Base-by-base conservation (phyloP, 2,888 invertebrate genomes). In the Merodon equestris region DNA sequence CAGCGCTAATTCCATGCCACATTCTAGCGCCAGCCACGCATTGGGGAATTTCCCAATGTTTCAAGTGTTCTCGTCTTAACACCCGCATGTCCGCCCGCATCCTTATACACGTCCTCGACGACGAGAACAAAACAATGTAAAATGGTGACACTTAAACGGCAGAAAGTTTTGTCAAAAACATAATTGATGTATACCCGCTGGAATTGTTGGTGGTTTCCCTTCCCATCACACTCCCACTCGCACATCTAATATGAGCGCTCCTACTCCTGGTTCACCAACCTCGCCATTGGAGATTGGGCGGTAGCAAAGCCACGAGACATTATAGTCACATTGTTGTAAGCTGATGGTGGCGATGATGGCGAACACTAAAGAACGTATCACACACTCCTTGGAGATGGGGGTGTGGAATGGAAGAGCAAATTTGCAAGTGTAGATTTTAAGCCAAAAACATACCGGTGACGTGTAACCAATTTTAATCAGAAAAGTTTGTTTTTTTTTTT, bases 151-250 rank as follows among this genome's bases (percentile, higher is more conserved):
- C 71, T 67, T 66, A 57, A 71, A 76, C 38, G 64, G 64, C 36
- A 56, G 38, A 76, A 72, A 72, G 76, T 77, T 77, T 77, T 67
- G 61, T 53, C 61, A 47, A 40, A 77, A 77, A 67, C 72, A 61
- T 71, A 71, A 76, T 66, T 71, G 70, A 66, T 66, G 76, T 70
- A 70, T 58, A 53, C 53, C 57, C 64, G 54, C 47, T 53, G 54
- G 48, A 58, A 48, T 54, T 58, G 48, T 42, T 50, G 50, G 50
- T 50, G 45, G 54, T 17, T 51, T 54, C 38, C 14, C n/a, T 38
- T 54, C 45, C 38, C 40, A 53, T 42, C 27, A n/a, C n/a, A 42
- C 53, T 42, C 56, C 5, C 10, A 50, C 57, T 38, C 17, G 3
- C 61, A 53, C 57, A 53, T 51, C 34, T 67, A 50, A 67, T 57